These are phyloP conservation scores for Manis crassicaudata DNA, from an alignment of 2,797 vertebrate species.

Conservation along the genomic window DNA sequence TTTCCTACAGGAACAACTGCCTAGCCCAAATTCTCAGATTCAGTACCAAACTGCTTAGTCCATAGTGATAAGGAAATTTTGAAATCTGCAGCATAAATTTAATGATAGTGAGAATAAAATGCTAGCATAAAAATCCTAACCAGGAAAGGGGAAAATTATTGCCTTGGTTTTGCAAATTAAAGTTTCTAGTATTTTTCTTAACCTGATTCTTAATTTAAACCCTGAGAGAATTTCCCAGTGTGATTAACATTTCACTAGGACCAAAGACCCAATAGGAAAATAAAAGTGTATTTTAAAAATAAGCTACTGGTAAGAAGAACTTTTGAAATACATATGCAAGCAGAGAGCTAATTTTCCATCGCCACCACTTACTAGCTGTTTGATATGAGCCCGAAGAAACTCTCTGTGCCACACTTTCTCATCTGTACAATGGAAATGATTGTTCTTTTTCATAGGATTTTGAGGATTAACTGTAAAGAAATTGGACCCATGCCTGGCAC, in stretches of 20 bases:
- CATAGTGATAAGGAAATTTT: slow-evolving; percentile 15
- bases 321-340: neutral
- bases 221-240: neutral
- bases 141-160: neutral
- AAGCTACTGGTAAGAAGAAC: neutral
- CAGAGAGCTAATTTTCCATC: neutral
- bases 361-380: neutral
- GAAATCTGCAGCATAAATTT: neutral
- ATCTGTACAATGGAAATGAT: neutral
- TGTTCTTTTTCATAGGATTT: neutral
- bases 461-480: slow-evolving; percentile 30
- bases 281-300: neutral
- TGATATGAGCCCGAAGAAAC: neutral
- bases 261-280: slow-evolving; percentile 16
- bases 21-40: neutral
- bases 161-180: slow-evolving; percentile 1
- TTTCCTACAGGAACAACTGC: neutral
- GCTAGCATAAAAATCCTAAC: neutral
- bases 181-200: slow-evolving; percentile 20
- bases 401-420: neutral
- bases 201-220: slow-evolving; percentile 2
- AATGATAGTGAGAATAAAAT: neutral
- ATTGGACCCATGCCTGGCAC: neutral
- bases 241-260: neutral
- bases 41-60: neutral